Percentiles rank a stretch among this genome's conserved stretches.
Evolutionary conservation across 2,888 invertebrate genomes (phyloP).

Genomic region (Diaperis boleti): DNA sequence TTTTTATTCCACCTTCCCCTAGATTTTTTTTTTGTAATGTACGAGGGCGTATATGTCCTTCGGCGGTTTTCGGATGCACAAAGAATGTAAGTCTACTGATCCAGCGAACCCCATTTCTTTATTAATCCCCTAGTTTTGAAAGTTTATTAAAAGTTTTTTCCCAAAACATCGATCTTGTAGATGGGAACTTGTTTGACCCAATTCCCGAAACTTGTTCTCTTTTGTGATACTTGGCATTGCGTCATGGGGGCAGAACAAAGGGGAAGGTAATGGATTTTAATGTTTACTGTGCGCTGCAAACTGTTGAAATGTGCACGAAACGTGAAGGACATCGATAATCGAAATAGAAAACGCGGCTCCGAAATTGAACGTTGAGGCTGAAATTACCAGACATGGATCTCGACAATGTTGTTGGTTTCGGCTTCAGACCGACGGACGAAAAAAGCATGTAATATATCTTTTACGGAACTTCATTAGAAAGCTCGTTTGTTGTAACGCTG

Average conservation of each 20-base stretch:
- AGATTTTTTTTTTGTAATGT: neutral
- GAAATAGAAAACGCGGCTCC: neutral
- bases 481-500: conserved; percentile 22
- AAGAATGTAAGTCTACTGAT: conserved; percentile 14
- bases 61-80: conserved; percentile 18
- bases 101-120: conserved; percentile 23
- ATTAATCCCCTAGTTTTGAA: conserved; percentile 21
- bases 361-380: neutral
- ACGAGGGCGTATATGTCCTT: conserved; percentile 22
- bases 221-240: neutral
- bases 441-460: conserved; percentile 27
- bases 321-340: neutral
- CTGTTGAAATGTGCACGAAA: neutral
- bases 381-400: conserved; percentile 2
- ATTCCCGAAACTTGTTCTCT: conserved; percentile 2
- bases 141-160: conserved; percentile 34
- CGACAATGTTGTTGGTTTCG: conserved; percentile 5
- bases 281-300: neutral
- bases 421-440: conserved; percentile 1
- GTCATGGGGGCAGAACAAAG: neutral
- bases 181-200: conserved; percentile 14
- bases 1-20: too few relatives aligned
- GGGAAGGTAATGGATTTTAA: neutral
- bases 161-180: conserved; percentile 6
- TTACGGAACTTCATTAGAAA: conserved; percentile 27